Evolutionary conservation across 2,113 vertebrate genomes (phyloP).

Genomic region (Phainopepla nitens): DNA sequence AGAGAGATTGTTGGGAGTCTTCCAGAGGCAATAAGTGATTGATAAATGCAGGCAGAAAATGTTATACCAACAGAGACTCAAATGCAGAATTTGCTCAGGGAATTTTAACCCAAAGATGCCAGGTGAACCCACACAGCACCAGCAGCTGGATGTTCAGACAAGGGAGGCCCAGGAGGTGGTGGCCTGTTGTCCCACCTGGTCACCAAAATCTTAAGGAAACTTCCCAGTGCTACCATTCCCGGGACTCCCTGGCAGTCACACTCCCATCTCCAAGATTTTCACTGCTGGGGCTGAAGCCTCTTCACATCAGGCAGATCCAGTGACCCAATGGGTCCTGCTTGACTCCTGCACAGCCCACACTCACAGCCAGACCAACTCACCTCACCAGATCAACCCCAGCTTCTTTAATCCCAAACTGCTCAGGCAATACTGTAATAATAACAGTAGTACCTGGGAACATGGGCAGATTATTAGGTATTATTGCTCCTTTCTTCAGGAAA

Average conservation of each 20-base stretch:
- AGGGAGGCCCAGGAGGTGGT: accelerated
- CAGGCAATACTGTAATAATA: not conserved
- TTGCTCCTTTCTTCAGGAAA: not conserved
- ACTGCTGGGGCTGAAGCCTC: not conserved
- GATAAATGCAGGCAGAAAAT: not conserved
- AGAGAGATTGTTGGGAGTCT: not conserved
- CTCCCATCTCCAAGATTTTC: not conserved
- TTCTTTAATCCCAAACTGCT: not conserved
- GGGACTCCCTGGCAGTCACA: not conserved
- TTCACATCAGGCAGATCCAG: not conserved
- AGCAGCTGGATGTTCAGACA: accelerated
- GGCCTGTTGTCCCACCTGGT: too few relatives aligned
- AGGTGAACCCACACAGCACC: too few relatives aligned
- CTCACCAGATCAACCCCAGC: not conserved
- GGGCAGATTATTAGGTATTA: not conserved
- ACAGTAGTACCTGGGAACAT: not conserved
- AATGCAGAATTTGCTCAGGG: not conserved
- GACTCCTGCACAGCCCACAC: not conserved
- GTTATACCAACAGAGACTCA: accelerated
- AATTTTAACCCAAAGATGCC: not conserved
- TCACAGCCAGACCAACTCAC: not conserved
- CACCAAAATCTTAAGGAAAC: not conserved
- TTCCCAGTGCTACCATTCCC: not conserved
- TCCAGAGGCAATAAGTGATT: not conserved
- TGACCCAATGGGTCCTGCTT: accelerated